phyloP scores from a whole-genome alignment of 2,888 invertebrate species.

The Lasioglossum malachurum region DNA sequence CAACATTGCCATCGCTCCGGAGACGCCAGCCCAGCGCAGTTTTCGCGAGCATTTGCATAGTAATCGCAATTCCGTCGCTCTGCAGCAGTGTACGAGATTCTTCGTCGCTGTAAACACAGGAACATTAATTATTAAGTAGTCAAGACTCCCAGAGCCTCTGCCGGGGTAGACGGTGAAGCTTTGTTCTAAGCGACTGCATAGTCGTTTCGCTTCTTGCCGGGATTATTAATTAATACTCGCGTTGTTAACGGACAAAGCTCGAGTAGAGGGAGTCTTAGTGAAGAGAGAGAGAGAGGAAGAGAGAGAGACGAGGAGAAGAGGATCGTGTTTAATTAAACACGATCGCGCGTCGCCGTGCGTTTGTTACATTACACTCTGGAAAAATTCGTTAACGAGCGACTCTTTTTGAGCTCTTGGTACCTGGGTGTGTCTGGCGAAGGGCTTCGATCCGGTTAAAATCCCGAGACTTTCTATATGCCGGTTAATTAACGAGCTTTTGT shows the following conservation, averaged over 20 bases:
- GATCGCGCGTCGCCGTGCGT: conserved; percentile 4
- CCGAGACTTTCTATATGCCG: not conserved
- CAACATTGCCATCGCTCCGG: not conserved
- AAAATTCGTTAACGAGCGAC: conserved; percentile 31
- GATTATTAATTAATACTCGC: conserved; percentile 46
- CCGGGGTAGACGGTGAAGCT: not conserved
- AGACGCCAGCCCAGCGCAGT: not conserved
- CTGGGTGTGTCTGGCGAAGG: not conserved
- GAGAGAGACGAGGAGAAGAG: not conserved
- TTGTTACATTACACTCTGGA: not conserved
- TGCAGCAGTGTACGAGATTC: not conserved
- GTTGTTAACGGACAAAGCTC: conserved; percentile 28
- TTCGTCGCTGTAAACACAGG: not conserved
- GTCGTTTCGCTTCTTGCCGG: conserved; percentile 19
- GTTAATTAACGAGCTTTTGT: conserved; percentile 42
- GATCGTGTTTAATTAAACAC: conserved; percentile 40
- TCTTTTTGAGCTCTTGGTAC: not conserved
- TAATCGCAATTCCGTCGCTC: not conserved
- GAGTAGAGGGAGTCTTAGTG: not conserved
- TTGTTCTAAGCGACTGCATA: conserved; percentile 4
- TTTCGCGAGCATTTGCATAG: not conserved
- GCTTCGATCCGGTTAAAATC: not conserved
- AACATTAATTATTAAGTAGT: conserved; percentile 11
- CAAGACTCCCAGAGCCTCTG: not conserved
- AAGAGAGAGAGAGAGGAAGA: not conserved